A percentile compares a stretch with the other conserved stretches of the same genome.
These are phyloP conservation scores for Psophia crepitans DNA, from an alignment of 2,113 vertebrate genomes.

Conservation along the genomic window DNA sequence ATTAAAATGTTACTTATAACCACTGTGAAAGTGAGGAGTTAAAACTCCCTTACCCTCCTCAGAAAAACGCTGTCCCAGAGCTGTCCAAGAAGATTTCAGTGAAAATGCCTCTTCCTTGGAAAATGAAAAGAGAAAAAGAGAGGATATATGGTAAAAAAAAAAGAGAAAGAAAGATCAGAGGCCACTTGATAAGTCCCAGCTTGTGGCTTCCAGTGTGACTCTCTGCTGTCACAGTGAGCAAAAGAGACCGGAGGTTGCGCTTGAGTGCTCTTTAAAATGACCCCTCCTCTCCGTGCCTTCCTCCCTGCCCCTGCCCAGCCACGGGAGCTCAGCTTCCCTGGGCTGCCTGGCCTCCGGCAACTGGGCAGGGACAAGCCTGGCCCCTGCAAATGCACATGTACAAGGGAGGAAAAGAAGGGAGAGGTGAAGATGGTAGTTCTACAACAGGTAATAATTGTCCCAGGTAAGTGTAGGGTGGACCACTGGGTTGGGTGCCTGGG, in stretches of 20 bases:
- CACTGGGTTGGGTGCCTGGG: neutral
- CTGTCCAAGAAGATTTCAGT: conserved; percentile 35
- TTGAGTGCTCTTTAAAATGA: conserved; percentile 55
- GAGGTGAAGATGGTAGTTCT: neutral
- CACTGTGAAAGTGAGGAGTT: neutral
- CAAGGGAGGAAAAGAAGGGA: neutral
- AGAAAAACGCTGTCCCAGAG: conserved; percentile 43
- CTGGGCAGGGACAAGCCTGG: neutral
- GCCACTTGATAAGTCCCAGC: conserved; percentile 52
- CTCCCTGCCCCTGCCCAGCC: conserved; percentile 28
- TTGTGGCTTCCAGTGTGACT: conserved; percentile 52
- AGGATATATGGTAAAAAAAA: neutral
- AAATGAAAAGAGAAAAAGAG: neutral
- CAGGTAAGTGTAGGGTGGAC: neutral
- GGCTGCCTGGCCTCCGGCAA: neutral
- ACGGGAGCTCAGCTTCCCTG: conserved; percentile 36
- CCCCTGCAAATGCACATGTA: neutral
- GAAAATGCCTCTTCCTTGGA: conserved; percentile 53
- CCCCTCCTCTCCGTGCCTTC: conserved; percentile 45
- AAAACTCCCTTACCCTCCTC: conserved; percentile 71
- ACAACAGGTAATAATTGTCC: neutral
- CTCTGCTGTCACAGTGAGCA: conserved; percentile 42
- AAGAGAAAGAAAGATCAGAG: conserved; percentile 31
- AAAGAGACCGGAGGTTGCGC: conserved; percentile 42
- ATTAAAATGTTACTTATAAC: neutral